These are phyloP conservation scores for Pampus argenteus DNA, from an alignment of 2,797 vertebrate species.

Conservation along the genomic window DNA sequence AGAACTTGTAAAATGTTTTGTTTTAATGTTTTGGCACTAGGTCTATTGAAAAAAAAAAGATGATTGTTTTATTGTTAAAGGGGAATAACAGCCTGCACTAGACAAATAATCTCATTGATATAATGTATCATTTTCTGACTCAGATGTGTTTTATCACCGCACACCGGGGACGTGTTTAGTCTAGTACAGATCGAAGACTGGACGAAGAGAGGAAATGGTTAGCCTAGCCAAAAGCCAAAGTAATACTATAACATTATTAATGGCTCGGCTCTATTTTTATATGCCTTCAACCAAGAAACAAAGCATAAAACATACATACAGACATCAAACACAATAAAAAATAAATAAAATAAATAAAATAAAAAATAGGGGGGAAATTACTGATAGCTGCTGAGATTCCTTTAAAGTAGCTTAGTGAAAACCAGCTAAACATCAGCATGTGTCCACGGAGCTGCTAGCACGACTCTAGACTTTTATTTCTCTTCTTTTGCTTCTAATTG, in stretches of 20 bases:
- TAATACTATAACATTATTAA: conserved; percentile 25
- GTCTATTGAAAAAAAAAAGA: conserved; percentile 2
- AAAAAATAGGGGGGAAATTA: no score
- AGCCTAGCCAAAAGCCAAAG: conserved; percentile 13
- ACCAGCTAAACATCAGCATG: no score
- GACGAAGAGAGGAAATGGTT: conserved; percentile 15
- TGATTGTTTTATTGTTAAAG: conserved; percentile 8
- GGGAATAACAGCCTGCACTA: background rate
- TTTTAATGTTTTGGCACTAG: background rate
- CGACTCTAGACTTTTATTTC: background rate
- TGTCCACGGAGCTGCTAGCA: no score
- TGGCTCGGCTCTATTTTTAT: conserved; percentile 15
- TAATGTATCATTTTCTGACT: no score
- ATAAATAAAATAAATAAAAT: no score
- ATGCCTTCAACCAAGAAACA: no score
- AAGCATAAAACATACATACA: no score
- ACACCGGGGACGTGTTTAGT: conserved; percentile 25
- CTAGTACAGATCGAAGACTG: conserved; percentile 27
- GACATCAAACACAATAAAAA: no score
- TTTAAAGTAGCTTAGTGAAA: no score
- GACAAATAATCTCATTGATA: background rate
- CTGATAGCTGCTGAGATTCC: no score
- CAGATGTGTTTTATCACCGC: no score
- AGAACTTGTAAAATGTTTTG: conserved; percentile 25
- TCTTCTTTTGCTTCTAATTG: no score